Evolutionary conservation across 2,797 vertebrate species (phyloP).

Genomic region (Hirundo rustica): DNA sequence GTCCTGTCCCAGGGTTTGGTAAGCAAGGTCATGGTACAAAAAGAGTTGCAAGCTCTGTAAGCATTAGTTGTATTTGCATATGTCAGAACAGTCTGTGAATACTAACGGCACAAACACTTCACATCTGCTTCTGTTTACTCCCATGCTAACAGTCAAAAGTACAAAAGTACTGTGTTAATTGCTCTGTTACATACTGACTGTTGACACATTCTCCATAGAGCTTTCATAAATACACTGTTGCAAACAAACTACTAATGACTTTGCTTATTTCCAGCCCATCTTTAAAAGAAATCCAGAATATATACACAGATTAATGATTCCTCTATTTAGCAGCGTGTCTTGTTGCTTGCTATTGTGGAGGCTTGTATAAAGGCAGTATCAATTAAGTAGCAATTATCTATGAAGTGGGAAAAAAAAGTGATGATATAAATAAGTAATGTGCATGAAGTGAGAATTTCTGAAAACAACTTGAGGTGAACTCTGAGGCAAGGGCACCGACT

Average conservation of each 20-base stretch:
- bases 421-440: conserved; percentile 79
- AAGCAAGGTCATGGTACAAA: conserved; percentile 69
- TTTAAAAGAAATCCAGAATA: conserved; percentile 76
- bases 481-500: conserved; percentile 78
- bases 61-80: conserved; percentile 76
- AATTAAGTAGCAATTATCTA: conserved; percentile 81
- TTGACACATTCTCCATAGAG: conserved; percentile 78
- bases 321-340: conserved; percentile 74
- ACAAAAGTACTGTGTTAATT: conserved; percentile 79
- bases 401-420: conserved; percentile 67
- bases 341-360: conserved; percentile 71
- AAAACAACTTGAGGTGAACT: conserved; percentile 74
- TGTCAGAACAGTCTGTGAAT: conserved; percentile 76
- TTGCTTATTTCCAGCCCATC: conserved; percentile 73
- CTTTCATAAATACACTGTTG: conserved; percentile 77
- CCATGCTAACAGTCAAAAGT: conserved; percentile 76
- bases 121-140: conserved; percentile 81
- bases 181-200: conserved; percentile 76
- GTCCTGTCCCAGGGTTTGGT: conserved; percentile 63
- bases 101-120: conserved; percentile 75
- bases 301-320: conserved; percentile 76
- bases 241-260: conserved; percentile 83
- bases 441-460: conserved; percentile 67
- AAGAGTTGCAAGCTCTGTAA: conserved; percentile 66
- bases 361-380: conserved; percentile 75